Evolutionary conservation across 2,113 vertebrate genomes (phyloP), one percentile per base, ranked within the genome.

Genomic region (Raphicerus campestris): DNA sequence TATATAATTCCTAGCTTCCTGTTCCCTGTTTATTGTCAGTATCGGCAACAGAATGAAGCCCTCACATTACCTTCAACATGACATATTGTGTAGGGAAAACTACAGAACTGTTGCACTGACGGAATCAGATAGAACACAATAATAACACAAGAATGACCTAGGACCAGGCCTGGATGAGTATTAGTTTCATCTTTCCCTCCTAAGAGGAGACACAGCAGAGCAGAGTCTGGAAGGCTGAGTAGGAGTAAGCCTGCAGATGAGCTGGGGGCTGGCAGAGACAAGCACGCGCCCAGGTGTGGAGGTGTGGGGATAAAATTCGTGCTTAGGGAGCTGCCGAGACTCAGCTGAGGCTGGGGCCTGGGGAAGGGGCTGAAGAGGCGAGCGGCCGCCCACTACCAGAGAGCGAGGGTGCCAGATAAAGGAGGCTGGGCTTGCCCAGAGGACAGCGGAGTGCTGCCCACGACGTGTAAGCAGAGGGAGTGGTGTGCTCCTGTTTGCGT

Each of bases 141-240:
- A 47, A 60, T 60, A 87, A 91, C 35, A 55, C 47, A 17, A 55
- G 30, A n/a, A 20, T 61, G 87, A 61, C 93, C 83, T 20, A 89
- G 56, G n/a, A 49, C 45, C 82, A 75, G 73, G 83, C 55, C 51
- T 51, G 22, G 24, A 49, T 78, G 89, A 86, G 26, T 28, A 20
- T 58, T 35, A 10, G 35, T 83, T 95, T 96, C 35, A 3, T 87
- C 24, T 24, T 56, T 63, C 28, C n/a, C 61, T 78, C 51, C 93
- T 80, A 78, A 55, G 42, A 82, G 32, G 55, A 96, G 88, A 66
- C 17, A 7, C 70, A 70, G 77, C 55, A 6, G 45, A 55, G 85
- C 28, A 30, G 58, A 96, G 80, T 78, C 77, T 61, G 32, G 10
- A 53, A 93, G 91, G 32, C 89, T 94, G 92, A 94, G 96, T 81